phyloP scores from a whole-genome alignment of 2,888 invertebrate species.

The Cheiracanthium punctorium region DNA sequence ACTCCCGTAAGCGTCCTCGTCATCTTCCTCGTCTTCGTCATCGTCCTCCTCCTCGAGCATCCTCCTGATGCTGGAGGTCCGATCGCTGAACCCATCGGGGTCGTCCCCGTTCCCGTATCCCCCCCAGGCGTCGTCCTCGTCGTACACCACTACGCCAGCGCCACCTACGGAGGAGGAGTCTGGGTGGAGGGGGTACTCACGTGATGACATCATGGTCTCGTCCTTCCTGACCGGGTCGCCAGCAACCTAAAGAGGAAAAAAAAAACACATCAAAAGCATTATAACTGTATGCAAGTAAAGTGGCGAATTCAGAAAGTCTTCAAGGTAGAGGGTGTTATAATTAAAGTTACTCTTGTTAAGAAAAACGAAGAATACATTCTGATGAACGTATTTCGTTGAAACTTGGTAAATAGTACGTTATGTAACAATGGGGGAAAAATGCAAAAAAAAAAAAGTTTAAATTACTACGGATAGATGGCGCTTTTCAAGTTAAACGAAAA shows the following conservation, averaged over 20 bases:
- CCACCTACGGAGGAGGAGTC: conserved; percentile 53
- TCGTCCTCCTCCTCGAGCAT: conserved; percentile 41
- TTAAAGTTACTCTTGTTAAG: no score
- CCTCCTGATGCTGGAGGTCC: conserved; percentile 49
- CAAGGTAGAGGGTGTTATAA: no score
- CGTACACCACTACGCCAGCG: conserved; percentile 39
- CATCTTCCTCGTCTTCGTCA: conserved; percentile 36
- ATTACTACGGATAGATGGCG: no score
- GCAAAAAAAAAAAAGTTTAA: no score
- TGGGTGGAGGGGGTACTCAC: conserved; percentile 67
- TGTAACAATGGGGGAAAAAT: no score
- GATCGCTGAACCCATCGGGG: conserved; percentile 33
- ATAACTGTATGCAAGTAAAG: no score
- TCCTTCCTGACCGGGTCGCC: conserved; percentile 58
- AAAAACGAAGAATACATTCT: no score
- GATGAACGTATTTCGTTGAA: no score
- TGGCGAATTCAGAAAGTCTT: no score
- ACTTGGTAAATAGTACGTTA: no score
- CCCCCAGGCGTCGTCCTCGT: conserved; percentile 52
- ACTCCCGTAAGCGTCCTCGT: conserved; percentile 24
- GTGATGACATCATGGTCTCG: conserved; percentile 69
- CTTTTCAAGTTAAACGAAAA: no score
- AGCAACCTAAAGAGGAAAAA: conserved; percentile 23
- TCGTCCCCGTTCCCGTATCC: neutral
- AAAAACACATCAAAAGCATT: neutral